These are phyloP conservation scores for Temnothorax longispinosus DNA, from an alignment of 1,140 invertebrate genomes.

Conservation along the genomic window DNA sequence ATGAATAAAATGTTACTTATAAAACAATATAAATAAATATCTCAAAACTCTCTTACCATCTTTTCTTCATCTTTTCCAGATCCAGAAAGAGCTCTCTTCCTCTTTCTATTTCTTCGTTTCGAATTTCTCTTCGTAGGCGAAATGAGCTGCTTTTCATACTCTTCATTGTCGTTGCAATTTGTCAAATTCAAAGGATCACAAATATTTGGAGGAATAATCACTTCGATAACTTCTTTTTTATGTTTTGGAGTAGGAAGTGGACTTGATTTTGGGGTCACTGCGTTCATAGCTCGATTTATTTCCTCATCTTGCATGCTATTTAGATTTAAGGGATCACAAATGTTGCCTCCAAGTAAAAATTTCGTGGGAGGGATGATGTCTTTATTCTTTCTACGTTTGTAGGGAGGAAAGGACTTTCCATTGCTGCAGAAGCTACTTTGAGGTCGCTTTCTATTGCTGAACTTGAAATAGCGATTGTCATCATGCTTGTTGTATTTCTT, in stretches of 20 bases:
- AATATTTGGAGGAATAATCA: slow-evolving; percentile 96
- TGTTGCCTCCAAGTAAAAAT: slow-evolving; percentile 97
- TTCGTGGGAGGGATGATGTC: slow-evolving; percentile 94
- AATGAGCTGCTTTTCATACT: slow-evolving; percentile 91
- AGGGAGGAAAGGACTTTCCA: slow-evolving; percentile 84
- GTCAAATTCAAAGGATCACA: slow-evolving; percentile 95
- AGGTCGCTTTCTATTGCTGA: slow-evolving; percentile 84
- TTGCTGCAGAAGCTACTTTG: slow-evolving; percentile 86
- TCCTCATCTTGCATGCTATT: slow-evolving; percentile 96
- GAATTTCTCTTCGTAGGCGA: slow-evolving; percentile 88
- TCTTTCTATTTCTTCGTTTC: slow-evolving; percentile 86
- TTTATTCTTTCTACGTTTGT: slow-evolving; percentile 89
- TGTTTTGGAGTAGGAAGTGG: slow-evolving; percentile 95
- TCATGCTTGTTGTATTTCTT: slow-evolving; percentile 84
- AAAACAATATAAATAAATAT: slow-evolving; percentile 19
- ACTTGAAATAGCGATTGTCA: slow-evolving; percentile 82
- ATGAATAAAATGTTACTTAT: background rate
- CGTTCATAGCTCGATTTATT: slow-evolving; percentile 94
- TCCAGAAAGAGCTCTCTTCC: slow-evolving; percentile 86
- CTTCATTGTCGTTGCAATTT: slow-evolving; percentile 92
- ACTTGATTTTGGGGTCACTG: slow-evolving; percentile 94
- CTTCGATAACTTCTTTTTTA: slow-evolving; percentile 93
- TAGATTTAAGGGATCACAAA: slow-evolving; percentile 97
- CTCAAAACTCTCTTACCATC: slow-evolving; percentile 32
- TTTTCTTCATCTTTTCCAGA: slow-evolving; percentile 81